A percentile compares a stretch with the other conserved stretches of the same genome.
phyloP scores from a whole-genome alignment of 2,888 invertebrate species.

The Drosophila leonis region DNA sequence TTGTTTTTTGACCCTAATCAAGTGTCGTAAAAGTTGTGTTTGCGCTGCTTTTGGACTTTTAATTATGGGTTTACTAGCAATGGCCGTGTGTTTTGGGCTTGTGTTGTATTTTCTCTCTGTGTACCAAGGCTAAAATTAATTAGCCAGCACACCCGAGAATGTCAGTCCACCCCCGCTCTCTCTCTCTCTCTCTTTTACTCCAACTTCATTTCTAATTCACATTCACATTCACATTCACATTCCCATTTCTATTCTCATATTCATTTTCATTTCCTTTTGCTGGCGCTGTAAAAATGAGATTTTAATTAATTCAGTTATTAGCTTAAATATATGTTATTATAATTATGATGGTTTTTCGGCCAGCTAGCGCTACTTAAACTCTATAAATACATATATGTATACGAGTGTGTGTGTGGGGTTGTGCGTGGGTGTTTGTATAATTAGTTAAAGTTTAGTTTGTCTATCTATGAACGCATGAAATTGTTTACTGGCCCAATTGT shows the following conservation, averaged over 20 bases:
- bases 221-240: constrained; percentile 19
- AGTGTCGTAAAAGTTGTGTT: constrained; percentile 73
- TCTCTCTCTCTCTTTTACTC: not conserved
- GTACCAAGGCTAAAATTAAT: constrained; percentile 65
- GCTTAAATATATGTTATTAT: constrained; percentile 76
- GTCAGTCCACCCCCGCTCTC: not conserved
- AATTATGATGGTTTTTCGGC: constrained; percentile 50
- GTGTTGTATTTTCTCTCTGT: constrained; percentile 15
- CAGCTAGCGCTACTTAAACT: constrained; percentile 20
- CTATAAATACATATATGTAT: not conserved
- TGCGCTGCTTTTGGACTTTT: constrained; percentile 58
- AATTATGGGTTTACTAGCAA: constrained; percentile 57
- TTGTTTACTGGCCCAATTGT: constrained; percentile 30
- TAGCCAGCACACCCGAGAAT: constrained; percentile 47
- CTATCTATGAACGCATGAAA: constrained; percentile 39
- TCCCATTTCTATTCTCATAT: constrained; percentile 15
- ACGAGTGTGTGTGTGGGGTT: constrained; percentile 1
- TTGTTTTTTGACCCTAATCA: constrained; percentile 71
- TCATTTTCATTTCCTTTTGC: constrained; percentile 40
- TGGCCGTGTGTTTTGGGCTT: constrained; percentile 22
- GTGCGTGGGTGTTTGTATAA: constrained; percentile 20
- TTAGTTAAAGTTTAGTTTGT: constrained; percentile 12
- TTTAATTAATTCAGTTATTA: constrained; percentile 81
- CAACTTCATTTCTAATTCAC: constrained; percentile 10
- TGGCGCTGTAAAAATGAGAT: constrained; percentile 69